Evolutionary conservation across 1,140 invertebrate species (phyloP).

Genomic region (Drosophila tristis): DNA sequence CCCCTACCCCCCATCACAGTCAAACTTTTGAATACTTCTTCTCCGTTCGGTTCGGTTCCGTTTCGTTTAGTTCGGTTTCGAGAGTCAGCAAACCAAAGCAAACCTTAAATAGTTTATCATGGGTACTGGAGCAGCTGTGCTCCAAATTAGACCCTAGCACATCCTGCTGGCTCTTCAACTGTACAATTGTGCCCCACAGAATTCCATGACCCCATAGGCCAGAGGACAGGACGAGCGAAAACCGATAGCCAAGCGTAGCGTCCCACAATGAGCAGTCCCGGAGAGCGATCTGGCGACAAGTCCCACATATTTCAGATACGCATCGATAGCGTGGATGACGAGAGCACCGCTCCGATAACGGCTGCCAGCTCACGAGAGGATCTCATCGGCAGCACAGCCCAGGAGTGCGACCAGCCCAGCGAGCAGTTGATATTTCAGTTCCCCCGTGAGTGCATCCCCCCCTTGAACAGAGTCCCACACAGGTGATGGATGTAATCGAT

Average conservation of each 20-base stretch:
- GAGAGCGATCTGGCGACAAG: conserved; percentile 30
- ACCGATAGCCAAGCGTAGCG: conserved; percentile 6
- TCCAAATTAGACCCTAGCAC: conserved; percentile 43
- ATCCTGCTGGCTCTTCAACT: conserved; percentile 3
- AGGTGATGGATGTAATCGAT: not conserved
- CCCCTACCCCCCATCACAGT: too few relatives aligned
- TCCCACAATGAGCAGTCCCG: conserved; percentile 63
- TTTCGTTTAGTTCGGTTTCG: too few relatives aligned
- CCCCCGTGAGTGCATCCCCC: conserved; percentile 54
- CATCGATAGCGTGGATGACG: conserved; percentile 77
- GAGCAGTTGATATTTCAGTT: conserved; percentile 65
- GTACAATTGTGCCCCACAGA: conserved; percentile 26
- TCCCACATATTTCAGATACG: conserved; percentile 74
- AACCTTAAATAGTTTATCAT: conserved; percentile 69
- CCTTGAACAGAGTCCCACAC: not conserved
- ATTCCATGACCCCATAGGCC: conserved; percentile 29
- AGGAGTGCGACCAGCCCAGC: conserved; percentile 41
- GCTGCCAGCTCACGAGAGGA: conserved; percentile 74
- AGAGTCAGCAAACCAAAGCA: conserved; percentile 9
- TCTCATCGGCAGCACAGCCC: conserved; percentile 60
- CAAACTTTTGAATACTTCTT: conserved; percentile 13
- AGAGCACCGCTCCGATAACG: conserved; percentile 76
- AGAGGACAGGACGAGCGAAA: conserved; percentile 4
- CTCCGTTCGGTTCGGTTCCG: not conserved
- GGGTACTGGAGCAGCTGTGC: conserved; percentile 53